These are phyloP conservation scores for Caenorhabditis brenneri DNA, from an alignment of 1,140 invertebrate species.

Conservation along the genomic window DNA sequence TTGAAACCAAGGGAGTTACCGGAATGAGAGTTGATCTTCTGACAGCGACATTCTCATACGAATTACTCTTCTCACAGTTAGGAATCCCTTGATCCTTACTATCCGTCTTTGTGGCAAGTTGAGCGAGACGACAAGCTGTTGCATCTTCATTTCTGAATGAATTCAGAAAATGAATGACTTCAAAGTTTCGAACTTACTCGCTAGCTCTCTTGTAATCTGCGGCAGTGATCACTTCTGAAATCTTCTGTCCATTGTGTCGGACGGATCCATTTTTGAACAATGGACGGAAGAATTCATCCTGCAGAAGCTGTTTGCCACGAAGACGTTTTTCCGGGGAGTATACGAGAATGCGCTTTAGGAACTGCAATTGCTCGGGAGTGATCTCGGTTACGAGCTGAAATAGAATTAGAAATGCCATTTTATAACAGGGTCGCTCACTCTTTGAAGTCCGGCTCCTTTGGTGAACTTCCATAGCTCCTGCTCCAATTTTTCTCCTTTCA, in stretches of 20 bases:
- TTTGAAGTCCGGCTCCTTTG: neutral
- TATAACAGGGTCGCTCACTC: neutral
- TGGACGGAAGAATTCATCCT: constrained; percentile 53
- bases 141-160: neutral
- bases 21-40: constrained; percentile 27
- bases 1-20: neutral
- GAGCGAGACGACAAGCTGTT: neutral
- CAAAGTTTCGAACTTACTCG: neutral
- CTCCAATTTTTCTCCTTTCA: constrained; percentile 43
- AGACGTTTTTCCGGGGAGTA: constrained; percentile 57
- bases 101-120: neutral
- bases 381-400: constrained; percentile 51
- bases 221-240: neutral
- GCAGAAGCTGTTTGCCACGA: constrained; percentile 44
- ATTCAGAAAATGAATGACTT: no score
- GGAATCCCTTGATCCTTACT: constrained; percentile 11
- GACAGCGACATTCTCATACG: neutral
- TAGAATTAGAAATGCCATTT: neutral
- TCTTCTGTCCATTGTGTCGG: constrained; percentile 22
- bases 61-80: constrained; percentile 25
- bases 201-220: constrained; percentile 9
- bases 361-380: constrained; percentile 47
- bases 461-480: neutral
- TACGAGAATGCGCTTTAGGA: constrained; percentile 52
- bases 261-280: constrained; percentile 26